These are phyloP conservation scores for Trimorus sp. DNA, from an alignment of 2,888 invertebrate genomes.

Conservation along the genomic window DNA sequence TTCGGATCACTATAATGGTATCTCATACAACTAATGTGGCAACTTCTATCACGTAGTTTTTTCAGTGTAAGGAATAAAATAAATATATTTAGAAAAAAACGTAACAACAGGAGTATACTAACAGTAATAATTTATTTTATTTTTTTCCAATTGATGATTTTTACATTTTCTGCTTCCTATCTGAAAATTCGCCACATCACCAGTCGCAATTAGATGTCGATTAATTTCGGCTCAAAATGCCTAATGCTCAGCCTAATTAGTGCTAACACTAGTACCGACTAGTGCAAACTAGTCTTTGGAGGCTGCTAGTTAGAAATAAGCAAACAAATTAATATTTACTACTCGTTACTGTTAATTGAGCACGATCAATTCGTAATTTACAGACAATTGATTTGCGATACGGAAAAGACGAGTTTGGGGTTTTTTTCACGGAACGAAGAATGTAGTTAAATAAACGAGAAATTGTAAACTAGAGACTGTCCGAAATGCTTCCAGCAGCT, in stretches of 20 bases:
- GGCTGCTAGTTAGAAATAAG: conserved; percentile 78
- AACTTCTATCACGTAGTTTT: too few species aligned
- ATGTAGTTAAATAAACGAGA: conserved; percentile 43
- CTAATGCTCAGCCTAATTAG: conserved; percentile 78
- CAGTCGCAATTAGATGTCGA: conserved; percentile 47
- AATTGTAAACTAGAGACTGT: conserved; percentile 67
- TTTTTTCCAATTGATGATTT: too few species aligned
- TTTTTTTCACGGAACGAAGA: conserved; percentile 38
- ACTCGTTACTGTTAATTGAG: conserved; percentile 70
- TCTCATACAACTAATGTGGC: too few species aligned
- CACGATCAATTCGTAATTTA: conserved; percentile 66
- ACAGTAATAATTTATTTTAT: too few species aligned
- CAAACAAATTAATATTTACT: conserved; percentile 70
- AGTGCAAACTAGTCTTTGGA: conserved; percentile 78
- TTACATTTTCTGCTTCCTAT: too few species aligned
- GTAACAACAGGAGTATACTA: too few species aligned
- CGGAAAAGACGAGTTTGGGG: conserved; percentile 32
- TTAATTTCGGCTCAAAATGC: conserved; percentile 62
- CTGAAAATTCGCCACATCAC: too few species aligned
- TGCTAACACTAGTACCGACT: conserved; percentile 77
- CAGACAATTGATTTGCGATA: conserved; percentile 48
- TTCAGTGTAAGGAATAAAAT: too few species aligned
- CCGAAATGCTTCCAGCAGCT: conserved; percentile 71
- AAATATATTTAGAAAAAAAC: too few species aligned
- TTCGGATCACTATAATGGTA: too few species aligned